Evolutionary conservation across 2,888 invertebrate species (phyloP), one percentile per base, ranked within the genome.

Genomic region (Rotaria socialis): DNA sequence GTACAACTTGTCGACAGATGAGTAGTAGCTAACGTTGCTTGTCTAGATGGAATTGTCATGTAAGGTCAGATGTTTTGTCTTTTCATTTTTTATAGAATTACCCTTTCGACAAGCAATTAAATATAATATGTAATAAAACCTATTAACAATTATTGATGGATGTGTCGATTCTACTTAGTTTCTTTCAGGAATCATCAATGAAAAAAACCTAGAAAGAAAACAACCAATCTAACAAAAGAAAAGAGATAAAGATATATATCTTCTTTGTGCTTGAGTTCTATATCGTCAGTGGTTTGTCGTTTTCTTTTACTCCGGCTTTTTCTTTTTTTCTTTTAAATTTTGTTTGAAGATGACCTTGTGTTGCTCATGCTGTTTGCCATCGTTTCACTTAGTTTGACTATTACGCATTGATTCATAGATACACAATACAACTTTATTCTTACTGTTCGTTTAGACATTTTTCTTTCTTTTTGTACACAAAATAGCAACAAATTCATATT

Each of bases 221-320:
- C 19, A 55, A 55, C 19, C 5, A 6, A 55, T 22, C 6, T 22
- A 22, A 55, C 55, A 22, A 19, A 67, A 35, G 35, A 27, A 67
- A 67, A 16, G 67, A 67, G 67, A 67, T 67, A 67, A 67, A 67
- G 67, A 41, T 35, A 41, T 67, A 67, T 67, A 35, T 67, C 67
- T 41, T 67, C 14, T 67, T 35, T 67, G 19, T 27, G 35, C 35
- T 67, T 67, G 5, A 67, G 35, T 67, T 67, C 67, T 16, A 35
- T 35, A 19, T 67, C 35, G 35, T 35, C 16, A 67, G 35, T 35
- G 16, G 27, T 27, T 27, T 19, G 6, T 67, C 27, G n/a, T 35
- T 67, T 67, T 3, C 35, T 35, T 27, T 7, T 67, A 3, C 6
- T 4, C 35, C 35, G 1, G 35, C 35, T 35, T 35, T 35, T 35